These are phyloP conservation scores for Ceyx cyanopectus DNA, from an alignment of 2,113 vertebrate genomes.

Conservation along the genomic window DNA sequence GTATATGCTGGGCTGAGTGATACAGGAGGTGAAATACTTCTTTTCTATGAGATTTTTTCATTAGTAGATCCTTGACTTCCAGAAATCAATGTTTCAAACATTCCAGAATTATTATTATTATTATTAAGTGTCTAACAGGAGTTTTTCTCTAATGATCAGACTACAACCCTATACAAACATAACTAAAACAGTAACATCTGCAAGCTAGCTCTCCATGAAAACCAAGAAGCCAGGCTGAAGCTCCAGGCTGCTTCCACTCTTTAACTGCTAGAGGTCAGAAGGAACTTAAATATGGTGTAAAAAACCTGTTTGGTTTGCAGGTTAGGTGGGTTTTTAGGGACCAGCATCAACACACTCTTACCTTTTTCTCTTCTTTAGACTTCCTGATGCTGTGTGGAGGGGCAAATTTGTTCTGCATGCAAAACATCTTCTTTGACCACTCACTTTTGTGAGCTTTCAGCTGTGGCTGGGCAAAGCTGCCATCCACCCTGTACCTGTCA, in stretches of 20 bases:
- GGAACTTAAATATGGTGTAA: not conserved
- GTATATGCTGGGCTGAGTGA: not conserved
- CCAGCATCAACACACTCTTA: slow-evolving; percentile 54
- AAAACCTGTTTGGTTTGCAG: not conserved
- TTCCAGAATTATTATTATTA: not conserved
- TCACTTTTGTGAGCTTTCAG: slow-evolving; percentile 85
- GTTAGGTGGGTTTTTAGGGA: not conserved
- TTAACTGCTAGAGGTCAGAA: slow-evolving; percentile 30
- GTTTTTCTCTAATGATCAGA: not conserved
- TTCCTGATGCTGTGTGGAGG: slow-evolving; percentile 82
- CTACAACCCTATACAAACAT: not conserved
- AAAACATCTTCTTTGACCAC: slow-evolving; percentile 91
- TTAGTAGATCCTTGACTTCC: not conserved
- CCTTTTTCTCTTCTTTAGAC: slow-evolving; percentile 91
- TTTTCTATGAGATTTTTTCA: not conserved
- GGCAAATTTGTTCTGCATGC: slow-evolving; percentile 79
- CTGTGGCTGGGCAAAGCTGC: slow-evolving; percentile 80
- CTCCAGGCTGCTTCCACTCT: slow-evolving; percentile 7
- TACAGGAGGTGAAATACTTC: not conserved
- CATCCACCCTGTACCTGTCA: slow-evolving; percentile 91
- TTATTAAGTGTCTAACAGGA: not conserved
- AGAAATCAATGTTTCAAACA: not conserved
- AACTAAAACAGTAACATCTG: not conserved
- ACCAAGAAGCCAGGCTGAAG: not conserved
- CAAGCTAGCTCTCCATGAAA: not conserved